These are phyloP conservation scores for Halyomorpha halys DNA, from an alignment of 1,140 invertebrate species.

Conservation along the genomic window DNA sequence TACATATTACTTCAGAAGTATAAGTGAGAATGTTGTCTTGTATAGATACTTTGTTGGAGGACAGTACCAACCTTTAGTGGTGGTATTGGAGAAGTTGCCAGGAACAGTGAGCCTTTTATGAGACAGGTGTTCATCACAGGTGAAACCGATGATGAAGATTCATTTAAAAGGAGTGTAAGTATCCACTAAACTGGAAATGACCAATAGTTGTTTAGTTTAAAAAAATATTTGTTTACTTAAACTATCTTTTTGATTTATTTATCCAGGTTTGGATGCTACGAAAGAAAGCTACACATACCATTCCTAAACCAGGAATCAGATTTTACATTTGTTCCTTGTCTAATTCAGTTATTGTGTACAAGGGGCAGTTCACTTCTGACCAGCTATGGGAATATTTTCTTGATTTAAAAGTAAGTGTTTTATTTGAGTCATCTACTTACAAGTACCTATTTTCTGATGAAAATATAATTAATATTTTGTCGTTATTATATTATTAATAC, in stretches of 20 bases:
- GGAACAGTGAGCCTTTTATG: constrained; percentile 88
- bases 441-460: no score
- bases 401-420: constrained; percentile 47
- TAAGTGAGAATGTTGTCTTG: constrained; percentile 17
- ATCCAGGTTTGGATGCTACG: constrained; percentile 77
- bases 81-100: constrained; percentile 80
- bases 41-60: constrained; percentile 78
- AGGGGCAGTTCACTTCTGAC: constrained; percentile 91
- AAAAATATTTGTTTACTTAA: no score
- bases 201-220: neutral
- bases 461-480: no score
- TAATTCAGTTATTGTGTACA: constrained; percentile 85
- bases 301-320: constrained; percentile 67
- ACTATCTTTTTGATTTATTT: neutral
- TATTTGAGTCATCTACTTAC: no score
- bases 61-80: constrained; percentile 77
- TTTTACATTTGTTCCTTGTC: constrained; percentile 97
- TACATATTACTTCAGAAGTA: no score
- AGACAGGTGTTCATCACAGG: constrained; percentile 83
- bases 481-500: no score
- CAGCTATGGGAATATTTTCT: constrained; percentile 83
- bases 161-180: constrained; percentile 47
- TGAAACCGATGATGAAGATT: constrained; percentile 48
- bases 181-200: no score
- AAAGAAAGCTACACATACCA: constrained; percentile 82